Evolutionary conservation across 2,797 vertebrate genomes (phyloP).

Genomic region (Myiotriccus ornatus): DNA sequence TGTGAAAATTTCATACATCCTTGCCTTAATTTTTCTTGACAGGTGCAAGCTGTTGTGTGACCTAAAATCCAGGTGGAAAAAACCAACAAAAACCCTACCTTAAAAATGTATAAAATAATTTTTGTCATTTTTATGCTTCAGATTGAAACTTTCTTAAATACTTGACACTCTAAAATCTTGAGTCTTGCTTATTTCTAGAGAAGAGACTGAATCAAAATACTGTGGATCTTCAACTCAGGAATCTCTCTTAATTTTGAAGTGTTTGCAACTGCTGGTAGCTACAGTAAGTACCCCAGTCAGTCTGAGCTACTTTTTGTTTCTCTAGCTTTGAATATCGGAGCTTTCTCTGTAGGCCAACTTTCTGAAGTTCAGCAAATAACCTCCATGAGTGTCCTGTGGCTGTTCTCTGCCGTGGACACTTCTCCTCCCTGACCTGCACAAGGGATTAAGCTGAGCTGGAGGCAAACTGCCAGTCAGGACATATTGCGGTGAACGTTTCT

Average conservation of each 20-base stretch:
- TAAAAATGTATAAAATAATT: background rate
- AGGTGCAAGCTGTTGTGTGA: background rate
- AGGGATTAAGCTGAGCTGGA: background rate
- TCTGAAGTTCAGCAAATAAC: background rate
- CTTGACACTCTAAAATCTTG: background rate
- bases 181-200: background rate
- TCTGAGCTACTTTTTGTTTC: background rate
- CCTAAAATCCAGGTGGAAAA: background rate
- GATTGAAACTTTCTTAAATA: background rate
- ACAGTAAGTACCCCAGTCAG: background rate
- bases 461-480: background rate
- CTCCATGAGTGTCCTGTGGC: background rate
- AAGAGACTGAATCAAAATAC: background rate
- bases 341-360: background rate
- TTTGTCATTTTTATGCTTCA: background rate
- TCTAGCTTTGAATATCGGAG: background rate
- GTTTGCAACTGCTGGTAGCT: background rate
- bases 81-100: fast-evolving
- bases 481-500: background rate
- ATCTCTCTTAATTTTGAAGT: background rate
- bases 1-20: background rate
- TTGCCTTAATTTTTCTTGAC: conserved; percentile 17
- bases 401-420: fast-evolving
- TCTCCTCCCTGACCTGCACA: background rate
- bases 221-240: background rate